Percentiles rank a stretch among this genome's conserved stretches.
phyloP scores from a whole-genome alignment of 2,113 vertebrate species.

The Pyxicephalus adspersus region DNA sequence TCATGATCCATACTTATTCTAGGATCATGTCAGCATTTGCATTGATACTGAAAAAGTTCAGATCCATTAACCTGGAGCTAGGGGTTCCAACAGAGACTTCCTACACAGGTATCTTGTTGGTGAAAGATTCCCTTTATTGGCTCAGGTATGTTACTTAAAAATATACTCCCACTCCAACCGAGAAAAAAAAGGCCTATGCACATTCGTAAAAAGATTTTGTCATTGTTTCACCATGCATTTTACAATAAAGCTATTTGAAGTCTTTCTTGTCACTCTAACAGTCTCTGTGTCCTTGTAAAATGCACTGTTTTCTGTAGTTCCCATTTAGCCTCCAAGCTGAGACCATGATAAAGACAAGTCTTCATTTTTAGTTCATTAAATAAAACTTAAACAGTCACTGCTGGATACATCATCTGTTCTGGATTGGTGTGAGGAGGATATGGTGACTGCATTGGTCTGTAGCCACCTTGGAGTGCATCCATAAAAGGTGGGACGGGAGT shows the following conservation, averaged over 20 bases:
- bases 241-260: conserved; percentile 62
- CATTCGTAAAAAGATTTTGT: conserved; percentile 43
- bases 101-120: too few relatives aligned
- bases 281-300: conserved; percentile 55
- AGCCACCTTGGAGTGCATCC: conserved; percentile 84
- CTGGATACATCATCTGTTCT: conserved; percentile 91
- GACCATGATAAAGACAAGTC: conserved; percentile 10
- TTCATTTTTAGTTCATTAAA: background rate
- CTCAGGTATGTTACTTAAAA: conserved; percentile 50
- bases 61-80: too few relatives aligned
- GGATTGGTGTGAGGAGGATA: conserved; percentile 74
- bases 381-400: conserved; percentile 84
- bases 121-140: conserved; percentile 27
- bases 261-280: conserved; percentile 54
- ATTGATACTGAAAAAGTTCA: too few relatives aligned
- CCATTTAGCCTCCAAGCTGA: conserved; percentile 59
- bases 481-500: conserved; percentile 77
- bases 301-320: conserved; percentile 61
- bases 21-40: too few relatives aligned
- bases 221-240: conserved; percentile 55
- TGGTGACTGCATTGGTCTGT: conserved; percentile 88
- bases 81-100: too few relatives aligned
- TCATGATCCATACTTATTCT: too few relatives aligned
- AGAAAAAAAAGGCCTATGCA: conserved; percentile 46
- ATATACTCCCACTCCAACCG: background rate